Evolutionary conservation across 2,113 vertebrate genomes (phyloP).

Genomic region (Leptobrachium ailaonicum): DNA sequence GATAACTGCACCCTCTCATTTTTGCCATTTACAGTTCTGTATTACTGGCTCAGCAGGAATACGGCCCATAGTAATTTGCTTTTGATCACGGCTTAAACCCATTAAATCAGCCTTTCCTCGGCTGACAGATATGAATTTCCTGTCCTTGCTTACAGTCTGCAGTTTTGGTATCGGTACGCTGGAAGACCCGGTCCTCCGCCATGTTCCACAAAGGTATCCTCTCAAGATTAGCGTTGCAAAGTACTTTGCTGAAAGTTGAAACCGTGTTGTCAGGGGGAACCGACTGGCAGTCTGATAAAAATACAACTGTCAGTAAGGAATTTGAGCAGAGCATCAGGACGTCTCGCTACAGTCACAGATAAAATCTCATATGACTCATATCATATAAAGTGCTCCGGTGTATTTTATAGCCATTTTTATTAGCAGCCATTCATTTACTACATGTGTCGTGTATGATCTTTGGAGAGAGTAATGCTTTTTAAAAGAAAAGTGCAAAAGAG

Average conservation of each 20-base stretch:
- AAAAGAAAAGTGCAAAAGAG: too few relatives aligned
- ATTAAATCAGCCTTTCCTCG: background rate
- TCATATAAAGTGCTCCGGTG: constrained; percentile 3
- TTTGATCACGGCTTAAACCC: background rate
- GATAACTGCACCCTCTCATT: too few relatives aligned
- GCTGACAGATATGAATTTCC: background rate
- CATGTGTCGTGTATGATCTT: too few relatives aligned
- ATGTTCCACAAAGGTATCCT: background rate
- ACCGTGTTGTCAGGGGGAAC: constrained; percentile 25
- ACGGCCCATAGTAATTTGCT: too few relatives aligned
- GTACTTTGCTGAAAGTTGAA: background rate
- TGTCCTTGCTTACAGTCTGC: background rate
- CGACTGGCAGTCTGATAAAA: background rate
- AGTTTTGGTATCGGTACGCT: background rate
- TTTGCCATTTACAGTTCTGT: too few relatives aligned
- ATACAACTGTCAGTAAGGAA: constrained; percentile 25
- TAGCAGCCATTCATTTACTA: background rate
- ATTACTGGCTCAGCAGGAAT: too few relatives aligned
- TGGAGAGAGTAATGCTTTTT: too few relatives aligned
- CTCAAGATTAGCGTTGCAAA: constrained; percentile 25
- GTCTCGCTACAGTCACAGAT: background rate
- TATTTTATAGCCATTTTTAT: background rate
- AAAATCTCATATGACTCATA: background rate
- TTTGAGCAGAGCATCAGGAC: constrained; percentile 17
- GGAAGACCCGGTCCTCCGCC: background rate